Conservation (phyloP, 2,113 vertebrate species). For the Eurypyga helias region DNA sequence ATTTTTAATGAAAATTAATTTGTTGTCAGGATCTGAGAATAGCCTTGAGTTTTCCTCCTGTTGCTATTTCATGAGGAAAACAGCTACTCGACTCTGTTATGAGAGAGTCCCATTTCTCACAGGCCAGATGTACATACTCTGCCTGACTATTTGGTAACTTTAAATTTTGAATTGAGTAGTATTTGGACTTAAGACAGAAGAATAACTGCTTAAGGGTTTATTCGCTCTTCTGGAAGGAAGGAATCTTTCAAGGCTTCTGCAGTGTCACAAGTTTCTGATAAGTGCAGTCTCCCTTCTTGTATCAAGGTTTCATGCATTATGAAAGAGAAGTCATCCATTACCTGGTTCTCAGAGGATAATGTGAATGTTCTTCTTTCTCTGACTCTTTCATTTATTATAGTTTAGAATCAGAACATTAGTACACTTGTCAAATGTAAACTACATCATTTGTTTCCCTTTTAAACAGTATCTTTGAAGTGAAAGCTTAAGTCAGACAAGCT, state of each 20-base stretch:
- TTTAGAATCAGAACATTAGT: neutral
- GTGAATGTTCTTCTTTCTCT: neutral
- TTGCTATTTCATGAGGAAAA: neutral
- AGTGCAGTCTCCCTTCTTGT: neutral
- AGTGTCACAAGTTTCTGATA: neutral
- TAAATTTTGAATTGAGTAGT: neutral
- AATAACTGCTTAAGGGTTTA: neutral
- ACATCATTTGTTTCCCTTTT: neutral
- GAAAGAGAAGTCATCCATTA: neutral
- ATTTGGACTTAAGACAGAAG: neutral
- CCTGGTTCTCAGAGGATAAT: neutral
- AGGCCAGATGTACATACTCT: neutral
- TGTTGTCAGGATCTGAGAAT: neutral
- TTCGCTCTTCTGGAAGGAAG: neutral
- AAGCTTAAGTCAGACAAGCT: neutral
- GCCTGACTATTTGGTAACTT: neutral
- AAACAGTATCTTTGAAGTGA: slow-evolving; percentile 1
- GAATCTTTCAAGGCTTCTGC: neutral
- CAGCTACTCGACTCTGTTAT: neutral
- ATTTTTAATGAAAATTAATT: neutral
- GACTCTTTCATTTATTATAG: neutral
- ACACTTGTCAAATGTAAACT: neutral
- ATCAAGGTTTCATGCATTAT: neutral
- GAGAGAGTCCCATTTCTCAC: neutral
- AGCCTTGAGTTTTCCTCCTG: neutral